Evolutionary conservation across 2,888 invertebrate species (phyloP).

Genomic region (Melieria picta): DNA sequence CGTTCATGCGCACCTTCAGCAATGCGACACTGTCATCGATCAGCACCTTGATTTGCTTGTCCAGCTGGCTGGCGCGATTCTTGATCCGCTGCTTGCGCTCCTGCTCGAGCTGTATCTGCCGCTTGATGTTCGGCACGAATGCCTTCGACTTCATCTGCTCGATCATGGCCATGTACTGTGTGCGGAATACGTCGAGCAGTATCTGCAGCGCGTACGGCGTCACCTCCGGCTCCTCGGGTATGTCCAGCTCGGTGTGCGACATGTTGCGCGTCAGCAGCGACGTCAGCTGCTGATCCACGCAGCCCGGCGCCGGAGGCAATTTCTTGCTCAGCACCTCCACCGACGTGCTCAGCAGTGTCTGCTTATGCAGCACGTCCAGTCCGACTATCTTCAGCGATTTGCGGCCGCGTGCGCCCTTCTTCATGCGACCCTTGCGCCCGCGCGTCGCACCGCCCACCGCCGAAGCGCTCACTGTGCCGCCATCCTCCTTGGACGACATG

Average conservation of each 20-base stretch:
- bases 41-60: constrained; percentile 91
- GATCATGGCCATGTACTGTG: constrained; percentile 86
- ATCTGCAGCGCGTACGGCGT: constrained; percentile 89
- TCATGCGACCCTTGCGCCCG: constrained; percentile 70
- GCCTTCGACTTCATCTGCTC: constrained; percentile 84
- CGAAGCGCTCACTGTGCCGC: constrained; percentile 49
- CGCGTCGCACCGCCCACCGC: constrained; percentile 28
- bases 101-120: constrained; percentile 85
- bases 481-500: constrained; percentile 65
- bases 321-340: constrained; percentile 78
- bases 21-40: constrained; percentile 92
- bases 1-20: constrained; percentile 88
- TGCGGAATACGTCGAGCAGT: constrained; percentile 83
- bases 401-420: constrained; percentile 74
- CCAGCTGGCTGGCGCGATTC: constrained; percentile 87
- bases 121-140: constrained; percentile 77
- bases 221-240: constrained; percentile 79
- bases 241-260: constrained; percentile 84
- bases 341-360: constrained; percentile 87
- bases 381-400: constrained; percentile 83
- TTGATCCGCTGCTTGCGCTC: constrained; percentile 84
- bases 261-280: constrained; percentile 77
- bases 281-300: constrained; percentile 90
- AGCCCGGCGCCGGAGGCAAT: constrained; percentile 88
- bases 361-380: constrained; percentile 86